A percentile compares a stretch with the other conserved stretches of the same genome.
phyloP scores from a whole-genome alignment of 2,797 vertebrate species.

The Aldrovandia affinis region DNA sequence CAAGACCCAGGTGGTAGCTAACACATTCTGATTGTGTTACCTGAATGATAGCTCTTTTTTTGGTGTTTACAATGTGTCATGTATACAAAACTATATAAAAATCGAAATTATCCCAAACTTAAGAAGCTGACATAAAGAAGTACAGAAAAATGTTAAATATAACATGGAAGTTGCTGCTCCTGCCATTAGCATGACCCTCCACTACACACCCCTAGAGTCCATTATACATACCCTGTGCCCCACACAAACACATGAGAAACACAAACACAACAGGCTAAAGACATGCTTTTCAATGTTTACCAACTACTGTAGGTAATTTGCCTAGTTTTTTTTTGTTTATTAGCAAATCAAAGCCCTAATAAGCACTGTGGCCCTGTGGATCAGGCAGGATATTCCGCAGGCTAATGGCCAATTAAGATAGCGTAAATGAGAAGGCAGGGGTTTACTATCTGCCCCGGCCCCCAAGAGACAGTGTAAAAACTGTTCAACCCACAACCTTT shows the following conservation, averaged over 20 bases:
- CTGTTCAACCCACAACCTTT: conserved; percentile 46
- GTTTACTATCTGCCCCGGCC: conserved; percentile 67
- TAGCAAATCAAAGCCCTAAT: conserved; percentile 78
- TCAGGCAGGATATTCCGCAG: conserved; percentile 71
- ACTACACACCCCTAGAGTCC: background rate
- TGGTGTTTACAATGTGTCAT: background rate
- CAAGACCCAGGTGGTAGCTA: background rate
- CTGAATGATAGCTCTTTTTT: background rate
- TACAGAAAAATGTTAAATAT: background rate
- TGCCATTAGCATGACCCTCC: background rate
- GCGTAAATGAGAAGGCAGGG: conserved; percentile 72
- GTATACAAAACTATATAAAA: background rate
- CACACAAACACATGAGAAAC: background rate
- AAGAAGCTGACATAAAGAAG: background rate
- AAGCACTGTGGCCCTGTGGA: conserved; percentile 68
- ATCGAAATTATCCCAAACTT: background rate
- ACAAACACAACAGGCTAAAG: background rate
- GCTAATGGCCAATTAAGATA: conserved; percentile 80
- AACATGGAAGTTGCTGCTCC: background rate
- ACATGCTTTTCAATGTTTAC: conserved; percentile 18
- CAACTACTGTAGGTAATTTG: conserved; percentile 20
- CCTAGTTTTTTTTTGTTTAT: conserved; percentile 68
- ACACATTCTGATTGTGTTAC: background rate
- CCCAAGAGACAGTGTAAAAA: conserved; percentile 58
- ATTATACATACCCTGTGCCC: background rate